Base-by-base conservation (phyloP, 2,113 vertebrate species). In the Malaclemys terrapin region DNA sequence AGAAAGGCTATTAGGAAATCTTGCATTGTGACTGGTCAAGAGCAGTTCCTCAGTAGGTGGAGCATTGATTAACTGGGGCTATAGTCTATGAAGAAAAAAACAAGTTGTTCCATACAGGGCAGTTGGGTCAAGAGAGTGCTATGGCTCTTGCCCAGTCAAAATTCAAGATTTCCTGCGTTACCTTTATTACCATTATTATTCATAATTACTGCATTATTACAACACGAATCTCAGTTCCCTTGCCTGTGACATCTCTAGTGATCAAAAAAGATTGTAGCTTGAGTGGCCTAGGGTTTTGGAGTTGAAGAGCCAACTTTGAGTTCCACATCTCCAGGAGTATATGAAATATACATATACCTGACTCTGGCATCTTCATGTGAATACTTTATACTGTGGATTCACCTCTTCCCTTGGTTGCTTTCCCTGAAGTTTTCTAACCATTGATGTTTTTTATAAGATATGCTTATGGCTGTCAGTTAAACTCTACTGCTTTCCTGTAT, bases 401-500 rank as follows among this genome's bases (percentile, higher is more conserved):
- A 2, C 1, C 17, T 95, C 87, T 93, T 75, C 75, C 81, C 49
- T 72, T 92, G 76, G 62, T 59, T 87, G 38, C 22, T 53, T 91
- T 91, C 65, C 19, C 31, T 89, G 11, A 93, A 84, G n/a, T 89
- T 95, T 93, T 89, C 50, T 89, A 85, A 82, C 56, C 35, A 59
- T 27, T 25, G 8, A 2, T 69, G 80, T 72, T 53, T 12, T 90
- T 4, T 38, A 13, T 25, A 87, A 93, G n/a, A 85, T 13, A 27
- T 5, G 50, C 38, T 85, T 2, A 2, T 2, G 84, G 56, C 50
- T 50, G 14, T 86, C 56, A 82, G 27, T 82, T 25, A 92, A 93
- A 80, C 45, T 25, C 75, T 47, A 47, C 5, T 10, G 54, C 8
- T 56, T 78, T 94, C 62, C 56, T 8, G 19, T 27, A 47, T 47